Evolutionary conservation across 2,888 invertebrate species (phyloP), one percentile per base, ranked within the genome.

Genomic region (Pachydiplax longipennis): DNA sequence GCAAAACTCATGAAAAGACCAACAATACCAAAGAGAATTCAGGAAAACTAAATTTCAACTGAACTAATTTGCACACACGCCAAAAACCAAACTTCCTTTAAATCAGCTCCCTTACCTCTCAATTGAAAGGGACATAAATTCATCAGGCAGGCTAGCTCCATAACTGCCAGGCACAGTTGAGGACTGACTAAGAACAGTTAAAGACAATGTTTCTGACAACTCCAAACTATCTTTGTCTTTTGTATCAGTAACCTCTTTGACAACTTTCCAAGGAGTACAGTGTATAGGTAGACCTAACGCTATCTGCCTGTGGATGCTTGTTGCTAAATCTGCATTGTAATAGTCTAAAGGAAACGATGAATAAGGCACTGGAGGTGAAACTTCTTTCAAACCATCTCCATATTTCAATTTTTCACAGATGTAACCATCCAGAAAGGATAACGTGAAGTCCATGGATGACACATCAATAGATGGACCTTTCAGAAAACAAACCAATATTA

Each of bases 281-380:
- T 87, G 87, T 37, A 87, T 37, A 40, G 87, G 87, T 25, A 87
- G 87, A 12, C 87, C 31, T 10, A 87, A 61, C 0, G 65, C 58
- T 58, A 87, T 18, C 40, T 87, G 87, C 13, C 87, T 58, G 4
- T 61, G 37, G 4, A 87, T 37, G n/a, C 37, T 61, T 22, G 61
- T 87, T 40, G 87, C 87, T 37, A 87, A 61, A 40, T 87, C 87
- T 35, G 87, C 61, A 87, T 87, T 87, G 65, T 87, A 87, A n/a
- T n/a, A 87, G 53, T 87, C 87, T 35, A 37, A n/a, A 37, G 87
- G 87, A 61, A 61, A 37, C 22, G 87, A 61, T 8, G 53, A 35
- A 61, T 58, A 83, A 35, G 83, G 35, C 44, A 81, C 37, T n/a
- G 37, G 37, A 10, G 61, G 5, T 61, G 65, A 37, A 12, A 31